A percentile compares a stretch with the other conserved stretches of the same genome.
phyloP scores from a whole-genome alignment of 2,797 vertebrate species.

The Onychomys leucogaster region DNA sequence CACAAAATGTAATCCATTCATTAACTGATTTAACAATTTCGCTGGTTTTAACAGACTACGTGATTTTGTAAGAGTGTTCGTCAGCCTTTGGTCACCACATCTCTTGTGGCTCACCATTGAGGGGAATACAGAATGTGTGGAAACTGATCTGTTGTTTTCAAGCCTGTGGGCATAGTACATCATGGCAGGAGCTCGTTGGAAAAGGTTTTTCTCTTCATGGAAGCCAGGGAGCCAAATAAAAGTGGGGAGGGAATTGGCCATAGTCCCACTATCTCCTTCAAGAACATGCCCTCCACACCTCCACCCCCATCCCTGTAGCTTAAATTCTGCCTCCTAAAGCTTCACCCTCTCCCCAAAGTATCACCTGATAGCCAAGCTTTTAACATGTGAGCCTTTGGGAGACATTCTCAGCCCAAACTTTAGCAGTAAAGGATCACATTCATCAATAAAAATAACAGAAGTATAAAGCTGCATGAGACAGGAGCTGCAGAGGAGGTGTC shows the following conservation, averaged over 20 bases:
- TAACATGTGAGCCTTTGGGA: background rate
- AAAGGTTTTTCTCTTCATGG: background rate
- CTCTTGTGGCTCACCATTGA: background rate
- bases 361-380: background rate
- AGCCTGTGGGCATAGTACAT: background rate
- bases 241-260: background rate
- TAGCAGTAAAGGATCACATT: background rate
- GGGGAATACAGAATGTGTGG: background rate
- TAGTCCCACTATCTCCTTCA: background rate
- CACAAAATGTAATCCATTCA: background rate
- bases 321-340: background rate
- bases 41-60: background rate
- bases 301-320: background rate
- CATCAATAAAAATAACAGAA: conserved; percentile 53
- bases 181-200: background rate
- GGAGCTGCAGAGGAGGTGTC: background rate
- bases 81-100: background rate
- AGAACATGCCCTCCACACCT: background rate
- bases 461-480: background rate
- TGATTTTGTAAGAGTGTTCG: background rate
- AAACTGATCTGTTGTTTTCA: background rate
- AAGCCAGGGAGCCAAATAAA: background rate
- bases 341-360: background rate
- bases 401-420: background rate
- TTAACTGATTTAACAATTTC: background rate